Percentiles rank a stretch among this genome's conserved stretches.
phyloP scores from a whole-genome alignment of 2,797 vertebrate genomes.

The Pangasius djambal region DNA sequence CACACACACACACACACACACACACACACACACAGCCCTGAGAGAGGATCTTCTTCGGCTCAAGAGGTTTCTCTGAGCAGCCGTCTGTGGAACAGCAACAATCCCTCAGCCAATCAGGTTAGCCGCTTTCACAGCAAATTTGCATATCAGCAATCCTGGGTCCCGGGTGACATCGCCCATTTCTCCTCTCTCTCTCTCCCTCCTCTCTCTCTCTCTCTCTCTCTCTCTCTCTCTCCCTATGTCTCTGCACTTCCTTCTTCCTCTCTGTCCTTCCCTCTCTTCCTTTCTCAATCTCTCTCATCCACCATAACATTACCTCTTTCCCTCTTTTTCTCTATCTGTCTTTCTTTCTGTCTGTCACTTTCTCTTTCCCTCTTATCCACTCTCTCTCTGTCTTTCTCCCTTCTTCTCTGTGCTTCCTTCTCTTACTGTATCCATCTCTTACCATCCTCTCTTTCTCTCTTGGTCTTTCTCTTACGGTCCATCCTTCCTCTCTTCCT shows the following conservation, averaged over 20 bases:
- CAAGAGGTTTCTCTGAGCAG: constrained; percentile 43
- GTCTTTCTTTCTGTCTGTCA: background rate
- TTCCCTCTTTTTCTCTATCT: background rate
- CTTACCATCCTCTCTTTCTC: background rate
- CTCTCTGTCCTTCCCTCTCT: background rate
- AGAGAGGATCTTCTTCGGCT: constrained; percentile 36
- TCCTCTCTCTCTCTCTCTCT: background rate
- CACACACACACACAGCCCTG: constrained; percentile 35
- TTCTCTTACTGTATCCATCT: background rate
- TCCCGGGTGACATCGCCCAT: constrained; percentile 20
- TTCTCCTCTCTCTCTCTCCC: background rate
- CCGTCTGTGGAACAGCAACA: constrained; percentile 26
- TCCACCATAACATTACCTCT: background rate
- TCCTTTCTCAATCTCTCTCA: background rate
- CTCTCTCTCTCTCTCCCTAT: background rate
- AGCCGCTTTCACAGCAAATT: constrained; percentile 38
- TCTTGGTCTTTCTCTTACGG: background rate
- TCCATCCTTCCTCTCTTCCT: no score
- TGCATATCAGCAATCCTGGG: constrained; percentile 51
- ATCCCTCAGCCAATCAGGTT: constrained; percentile 53
- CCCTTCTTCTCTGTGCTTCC: background rate
- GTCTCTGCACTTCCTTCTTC: background rate
- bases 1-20: constrained; percentile 57
- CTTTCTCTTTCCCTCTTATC: background rate
- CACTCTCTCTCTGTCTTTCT: background rate